Base-by-base conservation (phyloP, 2,113 vertebrate genomes). In the Vimba vimba region DNA sequence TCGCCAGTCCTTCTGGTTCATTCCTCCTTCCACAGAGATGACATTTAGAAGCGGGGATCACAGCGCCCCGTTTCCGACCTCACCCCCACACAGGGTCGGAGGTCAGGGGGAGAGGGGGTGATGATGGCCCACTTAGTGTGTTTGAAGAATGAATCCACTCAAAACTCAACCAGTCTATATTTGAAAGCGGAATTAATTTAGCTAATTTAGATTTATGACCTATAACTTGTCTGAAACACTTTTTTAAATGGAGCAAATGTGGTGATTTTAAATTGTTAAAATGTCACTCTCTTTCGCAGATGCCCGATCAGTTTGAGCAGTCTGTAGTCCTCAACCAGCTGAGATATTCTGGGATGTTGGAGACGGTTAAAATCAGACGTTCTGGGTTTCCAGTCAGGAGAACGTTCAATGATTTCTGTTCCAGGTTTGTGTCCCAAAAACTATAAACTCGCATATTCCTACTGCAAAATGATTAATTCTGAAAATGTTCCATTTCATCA, bases 301-400 rank as follows among this genome's bases (percentile, higher is more conserved):
- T 97, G 97, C 97, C 98, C 27, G 97, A 97, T 89, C 96, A 96
- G 84, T 99, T 99, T 91, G 98, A 99, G 93, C 97, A 97, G 94
- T 94, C 96, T 0, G 93, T 99, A 78, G 98, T 99, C 86, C 95
- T 99, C 73, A 99, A 99, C 94, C 98, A 99, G 95, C 95, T 99
- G 92, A 93, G 96, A 23, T 99, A 99, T 89, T 99, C 98, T 0
- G 98, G 98, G 81, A 99, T 99, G 97, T 52, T 99, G 93, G 98
- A 99, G 92, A 99, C 98, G 0, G 98, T 99, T 43, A 95, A 96
- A 91, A 99, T 99, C 68, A 96, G 98, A 4, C 95, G 96, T 85
- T 95, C 96, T 0, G 98, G 98, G 1, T 99, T 98, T 88, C 98
- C 98, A 0, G 92, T 99, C 80, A 93, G 98, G 19, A 96, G 97